phyloP scores from a whole-genome alignment of 2,888 invertebrate genomes.

The Phymatocera aterrima region DNA sequence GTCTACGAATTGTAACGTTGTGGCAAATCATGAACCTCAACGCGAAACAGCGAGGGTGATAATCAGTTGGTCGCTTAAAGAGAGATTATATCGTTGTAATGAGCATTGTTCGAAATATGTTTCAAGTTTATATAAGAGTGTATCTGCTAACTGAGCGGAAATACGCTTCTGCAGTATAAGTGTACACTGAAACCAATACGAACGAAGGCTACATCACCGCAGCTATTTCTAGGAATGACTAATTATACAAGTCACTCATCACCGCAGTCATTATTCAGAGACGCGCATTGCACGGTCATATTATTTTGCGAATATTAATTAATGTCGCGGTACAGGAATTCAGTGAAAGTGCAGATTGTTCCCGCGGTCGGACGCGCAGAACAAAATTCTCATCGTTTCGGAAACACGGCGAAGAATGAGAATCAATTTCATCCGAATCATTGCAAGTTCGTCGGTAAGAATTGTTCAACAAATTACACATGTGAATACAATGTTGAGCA shows the following conservation, averaged over 20 bases:
- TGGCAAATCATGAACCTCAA: background rate
- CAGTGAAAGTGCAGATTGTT: background rate
- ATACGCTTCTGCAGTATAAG: conserved; percentile 27
- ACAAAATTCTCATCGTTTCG: too few species aligned
- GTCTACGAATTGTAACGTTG: background rate
- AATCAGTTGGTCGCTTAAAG: background rate
- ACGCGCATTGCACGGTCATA: background rate
- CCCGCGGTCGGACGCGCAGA: too few species aligned
- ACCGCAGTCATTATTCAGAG: conserved; percentile 18
- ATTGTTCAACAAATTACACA: too few species aligned
- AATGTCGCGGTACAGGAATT: conserved; percentile 12
- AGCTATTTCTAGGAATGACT: conserved; percentile 73
- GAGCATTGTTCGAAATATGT: background rate
- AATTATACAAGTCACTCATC: conserved; percentile 55
- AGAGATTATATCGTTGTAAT: background rate
- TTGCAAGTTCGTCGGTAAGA: too few species aligned
- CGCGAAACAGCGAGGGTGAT: background rate
- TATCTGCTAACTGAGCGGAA: conserved; percentile 29
- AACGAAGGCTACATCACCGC: conserved; percentile 62
- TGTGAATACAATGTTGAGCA: background rate
- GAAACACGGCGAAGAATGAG: background rate
- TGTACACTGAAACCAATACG: background rate
- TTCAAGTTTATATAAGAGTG: background rate
- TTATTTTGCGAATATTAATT: conserved; percentile 10
- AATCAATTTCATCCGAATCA: background rate